Evolutionary conservation across 2,888 invertebrate genomes (phyloP).

Genomic region (Pollenia griseotomentosa): DNA sequence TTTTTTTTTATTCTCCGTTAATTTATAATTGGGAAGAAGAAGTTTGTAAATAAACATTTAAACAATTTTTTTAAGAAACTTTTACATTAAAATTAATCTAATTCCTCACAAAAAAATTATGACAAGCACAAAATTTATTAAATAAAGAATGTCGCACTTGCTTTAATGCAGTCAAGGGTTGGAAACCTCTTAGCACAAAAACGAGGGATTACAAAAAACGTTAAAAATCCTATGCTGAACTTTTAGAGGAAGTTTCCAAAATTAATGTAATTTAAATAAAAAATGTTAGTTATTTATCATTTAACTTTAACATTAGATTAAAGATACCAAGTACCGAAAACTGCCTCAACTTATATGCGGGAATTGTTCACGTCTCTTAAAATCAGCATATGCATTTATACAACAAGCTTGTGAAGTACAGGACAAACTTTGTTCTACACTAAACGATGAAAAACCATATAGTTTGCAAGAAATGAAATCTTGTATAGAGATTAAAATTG

Average conservation of each 20-base stretch:
- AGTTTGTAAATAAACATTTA: no score
- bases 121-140: background rate
- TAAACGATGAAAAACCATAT: slow-evolving; percentile 4
- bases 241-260: slow-evolving; percentile 44
- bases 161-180: slow-evolving; percentile 22
- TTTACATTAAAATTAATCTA: no score
- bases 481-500: slow-evolving; percentile 44
- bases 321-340: slow-evolving; percentile 11
- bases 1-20: no score
- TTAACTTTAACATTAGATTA: slow-evolving; percentile 10
- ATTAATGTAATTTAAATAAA: slow-evolving; percentile 25
- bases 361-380: slow-evolving; percentile 32
- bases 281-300: no score
- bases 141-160: slow-evolving; percentile 50
- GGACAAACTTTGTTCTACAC: slow-evolving; percentile 11
- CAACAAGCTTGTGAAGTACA: slow-evolving; percentile 38
- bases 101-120: background rate
- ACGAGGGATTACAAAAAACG: background rate
- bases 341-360: slow-evolving; percentile 42
- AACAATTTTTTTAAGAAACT: no score
- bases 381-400: slow-evolving; percentile 42
- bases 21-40: no score
- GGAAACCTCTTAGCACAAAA: slow-evolving; percentile 1
- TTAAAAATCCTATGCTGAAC: slow-evolving; percentile 37
- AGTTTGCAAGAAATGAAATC: slow-evolving; percentile 22